Percentiles rank a stretch among this genome's conserved stretches.
These are phyloP conservation scores for Crotalus viridis DNA, from an alignment of 2,113 vertebrate genomes.

Conservation along the genomic window DNA sequence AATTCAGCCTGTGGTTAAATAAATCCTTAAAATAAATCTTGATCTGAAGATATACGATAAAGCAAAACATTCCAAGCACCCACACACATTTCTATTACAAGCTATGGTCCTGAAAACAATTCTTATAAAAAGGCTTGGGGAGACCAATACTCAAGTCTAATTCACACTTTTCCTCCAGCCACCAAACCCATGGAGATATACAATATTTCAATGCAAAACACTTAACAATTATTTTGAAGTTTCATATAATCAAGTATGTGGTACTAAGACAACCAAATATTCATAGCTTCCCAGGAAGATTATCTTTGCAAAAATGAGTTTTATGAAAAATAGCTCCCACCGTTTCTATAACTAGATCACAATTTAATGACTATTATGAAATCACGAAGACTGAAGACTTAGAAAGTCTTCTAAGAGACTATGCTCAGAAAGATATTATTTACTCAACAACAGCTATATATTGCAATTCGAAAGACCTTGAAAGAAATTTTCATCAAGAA, in stretches of 20 bases:
- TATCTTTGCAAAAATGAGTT: background rate
- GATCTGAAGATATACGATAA: background rate
- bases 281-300: background rate
- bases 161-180: background rate
- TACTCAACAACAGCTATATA: background rate
- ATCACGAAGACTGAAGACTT: background rate
- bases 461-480: background rate
- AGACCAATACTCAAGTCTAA: background rate
- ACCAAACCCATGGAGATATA: background rate
- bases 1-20: background rate
- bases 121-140: background rate
- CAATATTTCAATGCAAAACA: background rate
- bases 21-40: background rate
- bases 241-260: background rate
- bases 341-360: background rate
- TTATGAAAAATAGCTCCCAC: background rate
- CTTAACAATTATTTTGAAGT: background rate
- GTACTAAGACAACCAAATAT: background rate
- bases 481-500: background rate
- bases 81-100: background rate
- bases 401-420: too few species aligned
- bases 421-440: background rate
- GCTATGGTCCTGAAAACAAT: background rate
- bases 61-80: background rate
- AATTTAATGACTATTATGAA: background rate